phyloP scores from a whole-genome alignment of 2,113 vertebrate genomes.

The Lepisosteus oculatus region DNA sequence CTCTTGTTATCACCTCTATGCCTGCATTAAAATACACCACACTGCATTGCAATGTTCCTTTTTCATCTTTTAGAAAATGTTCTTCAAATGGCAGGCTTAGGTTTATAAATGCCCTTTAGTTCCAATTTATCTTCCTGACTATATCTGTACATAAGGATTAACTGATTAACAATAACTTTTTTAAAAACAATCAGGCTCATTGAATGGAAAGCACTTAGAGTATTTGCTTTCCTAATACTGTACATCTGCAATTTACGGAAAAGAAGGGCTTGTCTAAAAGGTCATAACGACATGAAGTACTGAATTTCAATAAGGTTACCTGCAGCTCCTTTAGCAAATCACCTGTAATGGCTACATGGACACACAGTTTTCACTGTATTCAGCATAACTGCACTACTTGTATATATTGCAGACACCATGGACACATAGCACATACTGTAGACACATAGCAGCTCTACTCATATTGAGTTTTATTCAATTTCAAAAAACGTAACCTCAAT shows the following conservation, averaged over 20 bases:
- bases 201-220: constrained; percentile 69
- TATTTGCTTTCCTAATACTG: constrained; percentile 70
- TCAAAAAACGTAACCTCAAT: no score
- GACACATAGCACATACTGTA: neutral
- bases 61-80: no score
- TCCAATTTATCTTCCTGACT: constrained; percentile 25
- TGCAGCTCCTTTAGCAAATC: no score
- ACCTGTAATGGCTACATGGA: no score
- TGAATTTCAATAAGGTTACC: constrained; percentile 63
- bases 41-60: no score
- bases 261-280: constrained; percentile 65
- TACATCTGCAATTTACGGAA: constrained; percentile 64
- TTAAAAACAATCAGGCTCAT: constrained; percentile 54
- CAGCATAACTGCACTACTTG: no score
- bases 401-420: neutral
- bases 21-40: no score
- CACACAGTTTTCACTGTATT: no score
- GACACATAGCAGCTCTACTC: no score
- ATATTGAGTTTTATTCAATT: no score
- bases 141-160: constrained; percentile 68
- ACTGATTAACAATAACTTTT: constrained; percentile 73
- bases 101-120: neutral
- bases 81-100: no score
- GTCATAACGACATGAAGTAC: constrained; percentile 54
- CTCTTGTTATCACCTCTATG: no score